Base-by-base conservation (phyloP, 2,888 invertebrate species). In the Dolichopus griseipennis region DNA sequence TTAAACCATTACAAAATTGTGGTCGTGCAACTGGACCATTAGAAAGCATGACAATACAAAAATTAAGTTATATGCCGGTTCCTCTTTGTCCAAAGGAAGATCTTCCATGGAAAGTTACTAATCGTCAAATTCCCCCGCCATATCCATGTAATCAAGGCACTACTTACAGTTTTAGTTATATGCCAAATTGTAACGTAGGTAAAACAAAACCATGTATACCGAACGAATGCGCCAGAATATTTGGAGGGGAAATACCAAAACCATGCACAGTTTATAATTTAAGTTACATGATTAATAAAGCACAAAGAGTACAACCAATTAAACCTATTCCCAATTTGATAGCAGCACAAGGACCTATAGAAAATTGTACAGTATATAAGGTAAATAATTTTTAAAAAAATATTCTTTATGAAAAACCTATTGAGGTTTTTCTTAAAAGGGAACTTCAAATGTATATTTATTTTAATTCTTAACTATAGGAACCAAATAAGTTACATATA, bases 21-120 rank as follows among this genome's bases (percentile, higher is more conserved):
- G 69, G 73, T 66, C 75, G 74, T 9, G 76, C 79, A 0, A 72
- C 73, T 0, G 78, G 74, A 0, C 78, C 79, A 0, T 73, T 75
- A 65, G 81, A 81, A 33, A 74, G 74, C 22, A 77, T 78, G 69
- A 80, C 81, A 3, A 80, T 85, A 1, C 85, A 87, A 71, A 85
- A 83, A 74, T 82, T 87, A 37, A 84, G 84, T 4, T 85, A 84
- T 70, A 75, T 83, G 76, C 84, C 84, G 0, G 79, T 83, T 5
- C 82, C 83, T 65, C 69, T 78, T 52, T 75, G 78, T 1, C 72
- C 75, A 8, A 83, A 79, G 72, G 80, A 80, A 68, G 76, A 76
- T 1, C 75, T 75, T 52, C 80, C 81, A 1, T 81, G 81, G 80
- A 79, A 79, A 0, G 76, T 76, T 34, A 76, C 73, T 34, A 68